Conservation (phyloP, 1,140 invertebrate genomes). For the Rhyzopertha dominica region DNA sequence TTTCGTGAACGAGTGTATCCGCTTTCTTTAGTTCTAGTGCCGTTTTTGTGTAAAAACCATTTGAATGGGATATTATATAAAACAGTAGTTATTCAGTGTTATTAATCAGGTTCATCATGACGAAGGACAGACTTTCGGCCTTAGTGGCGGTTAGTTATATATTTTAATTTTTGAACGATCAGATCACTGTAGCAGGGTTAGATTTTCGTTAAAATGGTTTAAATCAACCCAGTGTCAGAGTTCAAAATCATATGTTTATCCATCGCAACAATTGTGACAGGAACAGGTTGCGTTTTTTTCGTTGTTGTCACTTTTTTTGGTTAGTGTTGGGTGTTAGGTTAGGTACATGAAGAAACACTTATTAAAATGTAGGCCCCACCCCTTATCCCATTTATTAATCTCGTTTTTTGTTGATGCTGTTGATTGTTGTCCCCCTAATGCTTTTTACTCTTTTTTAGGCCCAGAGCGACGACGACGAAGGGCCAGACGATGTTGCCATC, state of each 20-base stretch:
- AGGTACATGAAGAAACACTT: too few species aligned
- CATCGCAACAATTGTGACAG: too few species aligned
- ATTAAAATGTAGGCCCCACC: too few species aligned
- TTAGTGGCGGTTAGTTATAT: conserved; percentile 86
- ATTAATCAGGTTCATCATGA: conserved; percentile 72
- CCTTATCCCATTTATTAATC: conserved; percentile 17
- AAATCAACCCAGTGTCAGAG: too few species aligned
- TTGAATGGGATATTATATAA: conserved; percentile 72
- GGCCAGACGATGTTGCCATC: conserved; percentile 85
- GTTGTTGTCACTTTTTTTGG: background rate
- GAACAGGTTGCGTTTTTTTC: too few species aligned
- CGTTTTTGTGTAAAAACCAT: conserved; percentile 64
- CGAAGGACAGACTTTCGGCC: conserved; percentile 96
- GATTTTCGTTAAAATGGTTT: too few species aligned
- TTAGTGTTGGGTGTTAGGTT: conserved; percentile 19
- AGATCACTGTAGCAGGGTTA: too few species aligned
- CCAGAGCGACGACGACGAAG: conserved; percentile 93
- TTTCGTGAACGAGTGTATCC: conserved; percentile 57
- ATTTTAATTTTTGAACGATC: conserved; percentile 6
- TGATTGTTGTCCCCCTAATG: too few species aligned
- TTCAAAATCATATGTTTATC: too few species aligned
- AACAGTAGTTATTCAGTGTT: conserved; percentile 54
- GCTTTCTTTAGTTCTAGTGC: conserved; percentile 69
- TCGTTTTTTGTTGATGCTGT: conserved; percentile 1
- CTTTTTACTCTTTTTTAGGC: conserved; percentile 66